Percentiles rank a stretch among this genome's conserved stretches.
phyloP scores from a whole-genome alignment of 2,888 invertebrate genomes.

The Lasioglossum calceatum region DNA sequence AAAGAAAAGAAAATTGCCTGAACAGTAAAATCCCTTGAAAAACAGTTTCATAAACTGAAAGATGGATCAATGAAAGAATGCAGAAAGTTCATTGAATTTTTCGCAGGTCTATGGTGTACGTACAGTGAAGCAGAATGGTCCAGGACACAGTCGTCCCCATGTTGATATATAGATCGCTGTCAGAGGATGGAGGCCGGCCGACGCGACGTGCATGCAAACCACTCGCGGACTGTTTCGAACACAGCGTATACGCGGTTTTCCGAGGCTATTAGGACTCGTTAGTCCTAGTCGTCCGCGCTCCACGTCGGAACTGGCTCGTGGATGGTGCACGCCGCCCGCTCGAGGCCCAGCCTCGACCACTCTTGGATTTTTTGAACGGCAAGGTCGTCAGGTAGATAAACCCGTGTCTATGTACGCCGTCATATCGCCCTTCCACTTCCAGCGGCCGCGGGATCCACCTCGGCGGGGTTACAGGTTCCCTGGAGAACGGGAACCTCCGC shows the following conservation, averaged over 20 bases:
- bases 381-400: slow-evolving; percentile 79
- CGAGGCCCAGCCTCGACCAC: slow-evolving; percentile 63
- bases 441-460: not conserved
- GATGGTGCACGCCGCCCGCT: slow-evolving; percentile 65
- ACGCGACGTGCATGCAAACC: slow-evolving; percentile 37
- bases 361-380: slow-evolving; percentile 75
- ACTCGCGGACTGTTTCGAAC: slow-evolving; percentile 34
- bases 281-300: slow-evolving; percentile 74
- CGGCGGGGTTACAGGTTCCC: slow-evolving; percentile 46
- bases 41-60: not conserved
- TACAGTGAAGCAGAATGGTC: slow-evolving; percentile 63
- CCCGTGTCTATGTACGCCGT: slow-evolving; percentile 70
- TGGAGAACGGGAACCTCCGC: slow-evolving; percentile 13
- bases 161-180: slow-evolving; percentile 44
- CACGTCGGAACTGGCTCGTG: slow-evolving; percentile 75
- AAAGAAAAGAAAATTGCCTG: not conserved
- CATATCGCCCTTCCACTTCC: slow-evolving; percentile 57
- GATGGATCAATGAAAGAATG: not conserved
- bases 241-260: slow-evolving; percentile 19
- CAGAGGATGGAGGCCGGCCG: slow-evolving; percentile 19
- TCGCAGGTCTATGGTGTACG: slow-evolving; percentile 45
- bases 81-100: not conserved
- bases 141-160: slow-evolving; percentile 60
- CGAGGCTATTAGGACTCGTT: slow-evolving; percentile 68
- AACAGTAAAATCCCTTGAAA: not conserved